Percentiles rank a stretch among this genome's conserved stretches.
These are phyloP conservation scores for Buathra laborator DNA, from an alignment of 2,888 invertebrate genomes.

Conservation along the genomic window DNA sequence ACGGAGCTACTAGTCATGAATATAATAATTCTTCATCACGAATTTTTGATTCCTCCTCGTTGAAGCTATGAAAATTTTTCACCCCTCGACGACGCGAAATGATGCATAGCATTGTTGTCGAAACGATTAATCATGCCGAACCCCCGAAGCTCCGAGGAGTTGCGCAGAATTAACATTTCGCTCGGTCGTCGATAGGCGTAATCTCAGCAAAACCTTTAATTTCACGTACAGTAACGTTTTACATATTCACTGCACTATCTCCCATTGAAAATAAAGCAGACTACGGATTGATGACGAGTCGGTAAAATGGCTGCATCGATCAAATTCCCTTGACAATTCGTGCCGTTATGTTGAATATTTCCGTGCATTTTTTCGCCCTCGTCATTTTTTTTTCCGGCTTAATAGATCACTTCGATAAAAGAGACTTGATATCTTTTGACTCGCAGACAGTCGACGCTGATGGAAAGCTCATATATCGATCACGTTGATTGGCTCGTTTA, in stretches of 20 bases:
- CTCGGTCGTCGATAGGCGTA: conserved; percentile 40
- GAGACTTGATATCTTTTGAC: too few relatives aligned
- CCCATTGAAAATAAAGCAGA: neutral
- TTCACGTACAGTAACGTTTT: conserved; percentile 3
- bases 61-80: neutral
- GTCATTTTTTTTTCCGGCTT: neutral
- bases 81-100: conserved; percentile 31
- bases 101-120: conserved; percentile 49
- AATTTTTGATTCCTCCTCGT: neutral
- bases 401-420: neutral
- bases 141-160: neutral
- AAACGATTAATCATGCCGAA: conserved; percentile 63
- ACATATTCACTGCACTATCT: neutral
- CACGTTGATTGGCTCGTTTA: neutral
- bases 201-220: conserved; percentile 7
- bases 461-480: too few relatives aligned
- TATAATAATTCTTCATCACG: neutral
- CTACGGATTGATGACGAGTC: neutral
- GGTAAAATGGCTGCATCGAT: conserved; percentile 51
- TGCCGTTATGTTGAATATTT: neutral
- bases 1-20: neutral
- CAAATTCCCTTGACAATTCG: neutral
- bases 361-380: neutral
- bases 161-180: conserved; percentile 48
- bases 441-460: too few relatives aligned